Evolutionary conservation across 37 sponge, comb jelly and placozoan species (phyloP), one percentile per base, ranked within the genome.

Genomic region (Ianthella basta): DNA sequence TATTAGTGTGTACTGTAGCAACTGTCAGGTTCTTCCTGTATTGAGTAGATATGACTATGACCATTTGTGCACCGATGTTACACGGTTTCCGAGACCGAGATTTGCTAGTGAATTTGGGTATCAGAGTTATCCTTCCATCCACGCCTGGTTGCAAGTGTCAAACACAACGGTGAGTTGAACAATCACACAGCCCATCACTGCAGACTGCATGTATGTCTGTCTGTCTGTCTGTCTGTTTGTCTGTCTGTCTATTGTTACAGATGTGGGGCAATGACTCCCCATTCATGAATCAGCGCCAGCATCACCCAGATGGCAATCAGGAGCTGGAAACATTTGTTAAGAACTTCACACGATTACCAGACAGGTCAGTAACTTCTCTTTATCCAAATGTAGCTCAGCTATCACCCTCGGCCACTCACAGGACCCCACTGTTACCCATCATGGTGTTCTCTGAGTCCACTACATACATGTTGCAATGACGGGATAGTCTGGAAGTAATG

Each of bases 41-140:
- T 74, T 13, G 27, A 20, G 0, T 69, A 95, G 95, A 54, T 98
- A 98, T 37, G 94, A 98, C 87, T 98, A 98, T 79, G 33, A 0
- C 30, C 85, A 88, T 56, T 37, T 80, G 54, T 96, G 95, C 80
- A 93, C 88, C 83, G 87, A 98, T 82, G 92, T 91, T 57, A 85
- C 88, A 82, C 87, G 86, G 55, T 94, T 95, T 57, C 99, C 99
- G 6, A 64, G 84, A 6, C 97, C 97, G 14, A 82, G 99, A 63
- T 98, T 98, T 89, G 95, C 93, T 0, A 95, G 96, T 75, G 99
- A 98, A 80, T 98, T 92, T 89, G 97, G 98, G 12, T 96, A 88
- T 56, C 98, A 98, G 79, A 88, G 94, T 63, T 98, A 92, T 60
- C 95, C 99, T 50, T 96, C 96, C 33, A 84, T 98, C 38, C 30